These are phyloP conservation scores for Philopedon plagiatum DNA, from an alignment of 2,888 invertebrate genomes.

Conservation along the genomic window DNA sequence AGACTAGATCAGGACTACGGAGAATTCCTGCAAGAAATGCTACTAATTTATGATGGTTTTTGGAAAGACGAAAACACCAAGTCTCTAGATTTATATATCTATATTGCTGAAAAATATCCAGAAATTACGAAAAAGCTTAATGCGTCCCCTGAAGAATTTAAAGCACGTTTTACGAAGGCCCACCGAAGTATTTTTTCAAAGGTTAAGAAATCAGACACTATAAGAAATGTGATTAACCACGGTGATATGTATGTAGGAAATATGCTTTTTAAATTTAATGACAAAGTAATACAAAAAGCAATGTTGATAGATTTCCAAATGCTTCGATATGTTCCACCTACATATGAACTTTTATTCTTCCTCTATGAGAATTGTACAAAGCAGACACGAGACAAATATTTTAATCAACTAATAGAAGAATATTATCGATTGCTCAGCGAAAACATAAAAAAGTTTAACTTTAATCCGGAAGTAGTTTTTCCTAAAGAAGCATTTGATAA, in stretches of 20 bases:
- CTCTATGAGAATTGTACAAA: slow-evolving; percentile 12
- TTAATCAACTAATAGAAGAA: slow-evolving; percentile 50
- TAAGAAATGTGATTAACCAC: slow-evolving; percentile 64
- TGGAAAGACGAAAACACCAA: neutral
- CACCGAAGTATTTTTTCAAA: neutral
- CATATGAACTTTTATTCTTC: slow-evolving; percentile 71
- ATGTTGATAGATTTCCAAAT: slow-evolving; percentile 63
- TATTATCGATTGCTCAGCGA: slow-evolving; percentile 55
- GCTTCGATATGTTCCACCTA: slow-evolving; percentile 73
- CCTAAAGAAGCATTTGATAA: slow-evolving; percentile 52
- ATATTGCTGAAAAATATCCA: slow-evolving; percentile 13
- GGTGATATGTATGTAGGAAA: slow-evolving; percentile 63
- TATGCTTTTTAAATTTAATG: slow-evolving; percentile 54
- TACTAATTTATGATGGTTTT: neutral
- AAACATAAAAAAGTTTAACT: slow-evolving; percentile 51
- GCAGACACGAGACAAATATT: slow-evolving; percentile 52
- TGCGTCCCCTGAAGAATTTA: neutral
- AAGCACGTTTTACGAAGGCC: neutral
- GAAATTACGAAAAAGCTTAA: slow-evolving; percentile 1
- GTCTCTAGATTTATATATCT: neutral
- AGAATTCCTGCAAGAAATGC: slow-evolving; percentile 41
- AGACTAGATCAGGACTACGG: slow-evolving; percentile 59
- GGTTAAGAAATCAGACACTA: neutral
- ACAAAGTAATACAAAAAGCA: slow-evolving; percentile 53
- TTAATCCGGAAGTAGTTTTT: slow-evolving; percentile 52